Percentiles rank a stretch among this genome's conserved stretches.
These are phyloP conservation scores for Coptodon bakossiorum DNA, from an alignment of 2,113 vertebrate species.

Conservation along the genomic window DNA sequence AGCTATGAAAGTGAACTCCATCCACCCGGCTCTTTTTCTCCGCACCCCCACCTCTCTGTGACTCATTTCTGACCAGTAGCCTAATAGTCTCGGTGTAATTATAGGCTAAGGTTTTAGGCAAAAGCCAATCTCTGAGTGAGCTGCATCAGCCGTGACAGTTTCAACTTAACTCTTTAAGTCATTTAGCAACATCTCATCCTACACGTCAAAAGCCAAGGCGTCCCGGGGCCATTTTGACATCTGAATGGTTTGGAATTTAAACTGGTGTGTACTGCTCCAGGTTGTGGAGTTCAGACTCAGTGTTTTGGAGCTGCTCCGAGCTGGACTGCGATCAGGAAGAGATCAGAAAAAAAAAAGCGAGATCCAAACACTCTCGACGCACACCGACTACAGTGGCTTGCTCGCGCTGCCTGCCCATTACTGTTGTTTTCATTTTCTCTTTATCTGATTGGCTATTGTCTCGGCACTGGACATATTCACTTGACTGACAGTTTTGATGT, in stretches of 20 bases:
- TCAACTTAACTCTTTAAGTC: slow-evolving; percentile 39
- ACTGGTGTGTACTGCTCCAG: slow-evolving; percentile 12
- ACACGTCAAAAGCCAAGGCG: neutral
- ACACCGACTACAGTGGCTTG: neutral
- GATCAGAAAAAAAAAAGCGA: neutral
- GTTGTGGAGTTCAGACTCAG: slow-evolving; percentile 46
- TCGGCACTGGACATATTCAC: slow-evolving; percentile 16
- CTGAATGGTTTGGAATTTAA: slow-evolving; percentile 16
- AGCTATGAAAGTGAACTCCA: slow-evolving; percentile 43
- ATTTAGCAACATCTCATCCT: neutral
- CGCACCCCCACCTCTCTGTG: slow-evolving; percentile 42
- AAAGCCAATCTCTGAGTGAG: slow-evolving; percentile 35
- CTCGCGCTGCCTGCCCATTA: neutral
- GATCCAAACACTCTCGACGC: slow-evolving; percentile 34
- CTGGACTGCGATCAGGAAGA: slow-evolving; percentile 35
- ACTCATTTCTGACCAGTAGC: slow-evolving; percentile 64
- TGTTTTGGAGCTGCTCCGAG: slow-evolving; percentile 35
- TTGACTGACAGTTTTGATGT: slow-evolving; percentile 15
- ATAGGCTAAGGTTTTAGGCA: slow-evolving; percentile 53
- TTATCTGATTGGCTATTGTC: slow-evolving; percentile 56
- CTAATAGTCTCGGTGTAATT: slow-evolving; percentile 58
- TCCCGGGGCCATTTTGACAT: slow-evolving; percentile 8
- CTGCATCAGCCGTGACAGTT: slow-evolving; percentile 44
- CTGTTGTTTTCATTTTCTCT: slow-evolving; percentile 22
- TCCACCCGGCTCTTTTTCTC: slow-evolving; percentile 3